Evolutionary conservation across 2,797 vertebrate species (phyloP).

Genomic region (Betta splendens): DNA sequence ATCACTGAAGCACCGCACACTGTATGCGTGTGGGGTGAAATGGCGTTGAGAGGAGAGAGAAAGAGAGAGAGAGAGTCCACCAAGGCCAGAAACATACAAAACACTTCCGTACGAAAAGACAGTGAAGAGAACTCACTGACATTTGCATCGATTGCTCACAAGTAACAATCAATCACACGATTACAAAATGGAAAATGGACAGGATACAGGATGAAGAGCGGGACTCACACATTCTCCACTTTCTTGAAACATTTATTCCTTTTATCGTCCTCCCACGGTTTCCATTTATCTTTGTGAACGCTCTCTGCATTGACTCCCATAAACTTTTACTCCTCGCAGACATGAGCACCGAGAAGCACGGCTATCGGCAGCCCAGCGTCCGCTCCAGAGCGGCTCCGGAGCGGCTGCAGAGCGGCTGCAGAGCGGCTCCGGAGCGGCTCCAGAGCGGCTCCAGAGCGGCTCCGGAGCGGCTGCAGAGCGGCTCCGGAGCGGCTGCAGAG

Average conservation of each 20-base stretch:
- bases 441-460: too few species aligned
- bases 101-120: constrained; percentile 12
- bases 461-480: too few species aligned
- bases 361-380: too few species aligned
- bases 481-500: too few species aligned
- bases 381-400: too few species aligned
- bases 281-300: constrained; percentile 30
- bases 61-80: constrained; percentile 35
- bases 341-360: constrained; percentile 8
- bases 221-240: constrained; percentile 17
- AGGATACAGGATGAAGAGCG: constrained; percentile 12
- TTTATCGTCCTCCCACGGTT: constrained; percentile 2
- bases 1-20: constrained; percentile 87
- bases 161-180: constrained; percentile 18
- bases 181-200: constrained; percentile 20
- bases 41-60: constrained; percentile 22
- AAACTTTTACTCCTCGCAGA: constrained; percentile 16
- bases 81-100: constrained; percentile 34
- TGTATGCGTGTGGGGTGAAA: constrained; percentile 81
- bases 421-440: too few species aligned
- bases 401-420: too few species aligned
- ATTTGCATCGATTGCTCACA: constrained; percentile 18
- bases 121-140: constrained; percentile 10
- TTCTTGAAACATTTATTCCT: background rate
- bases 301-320: constrained; percentile 15